Conservation (phyloP, 2,888 invertebrate species). For the Acanthosepion pharaonis region DNA sequence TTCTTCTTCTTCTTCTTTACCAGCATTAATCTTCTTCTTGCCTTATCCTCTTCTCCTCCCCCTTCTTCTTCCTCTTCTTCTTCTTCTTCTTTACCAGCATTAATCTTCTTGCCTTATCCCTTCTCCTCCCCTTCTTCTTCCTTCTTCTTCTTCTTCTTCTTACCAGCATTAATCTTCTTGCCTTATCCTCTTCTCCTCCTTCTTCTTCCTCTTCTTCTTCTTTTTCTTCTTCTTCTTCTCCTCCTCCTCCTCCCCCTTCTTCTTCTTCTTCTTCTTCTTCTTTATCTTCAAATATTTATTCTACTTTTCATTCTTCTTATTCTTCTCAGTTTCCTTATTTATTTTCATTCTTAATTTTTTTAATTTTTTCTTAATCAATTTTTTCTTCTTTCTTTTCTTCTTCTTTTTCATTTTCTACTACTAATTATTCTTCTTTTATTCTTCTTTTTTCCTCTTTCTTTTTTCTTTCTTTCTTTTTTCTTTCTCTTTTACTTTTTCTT, state of each 20-base stretch:
- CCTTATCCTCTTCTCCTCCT: not conserved
- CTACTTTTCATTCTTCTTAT: too few relatives aligned
- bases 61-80: too few relatives aligned
- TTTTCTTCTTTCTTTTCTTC: not conserved
- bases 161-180: not conserved
- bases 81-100: too few relatives aligned
- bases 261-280: too few relatives aligned
- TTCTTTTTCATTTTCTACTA: not conserved
- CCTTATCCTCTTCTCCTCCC: not conserved
- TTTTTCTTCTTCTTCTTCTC: not conserved
- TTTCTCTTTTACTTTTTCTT: not conserved
- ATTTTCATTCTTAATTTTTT: not conserved
- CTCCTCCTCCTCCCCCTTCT: not conserved
- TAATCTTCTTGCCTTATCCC: too few relatives aligned
- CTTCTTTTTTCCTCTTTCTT: not conserved
- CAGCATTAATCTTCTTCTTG: too few relatives aligned
- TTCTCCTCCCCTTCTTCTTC: not conserved
- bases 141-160: not conserved
- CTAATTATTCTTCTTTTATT: not conserved
- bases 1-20: not conserved
- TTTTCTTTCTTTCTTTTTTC: not conserved
- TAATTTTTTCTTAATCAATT: not conserved
- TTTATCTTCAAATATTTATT: not conserved
- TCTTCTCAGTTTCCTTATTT: fast-evolving
- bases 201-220: not conserved